A percentile compares a stretch with the other conserved stretches of the same genome.
Evolutionary conservation across 2,113 vertebrate species (phyloP).

Genomic region (Ondatra zibethicus): DNA sequence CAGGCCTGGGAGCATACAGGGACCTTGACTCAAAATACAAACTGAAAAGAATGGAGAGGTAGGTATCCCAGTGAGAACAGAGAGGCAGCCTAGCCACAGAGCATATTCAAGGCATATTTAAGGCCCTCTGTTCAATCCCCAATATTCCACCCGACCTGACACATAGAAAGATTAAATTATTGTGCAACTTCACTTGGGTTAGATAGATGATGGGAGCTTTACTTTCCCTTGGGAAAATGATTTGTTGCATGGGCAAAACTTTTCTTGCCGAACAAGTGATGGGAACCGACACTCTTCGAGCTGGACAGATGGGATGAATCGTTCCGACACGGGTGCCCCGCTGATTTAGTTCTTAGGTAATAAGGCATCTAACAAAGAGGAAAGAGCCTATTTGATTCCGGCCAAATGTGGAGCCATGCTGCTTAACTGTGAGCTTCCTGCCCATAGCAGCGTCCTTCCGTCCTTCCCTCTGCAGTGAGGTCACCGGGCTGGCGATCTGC

Average conservation of each 20-base stretch:
- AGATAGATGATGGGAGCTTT: slow-evolving; percentile 6
- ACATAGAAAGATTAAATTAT: slow-evolving; percentile 24
- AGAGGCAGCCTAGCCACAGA: background rate
- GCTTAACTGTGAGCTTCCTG: slow-evolving; percentile 51
- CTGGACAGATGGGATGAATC: slow-evolving; percentile 46
- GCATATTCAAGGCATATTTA: background rate
- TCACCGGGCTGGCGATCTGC: background rate
- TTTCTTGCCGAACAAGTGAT: slow-evolving; percentile 49
- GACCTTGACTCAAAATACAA: background rate
- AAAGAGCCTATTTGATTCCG: slow-evolving; percentile 65
- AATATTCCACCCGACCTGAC: background rate
- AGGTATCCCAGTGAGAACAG: background rate
- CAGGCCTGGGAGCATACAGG: background rate
- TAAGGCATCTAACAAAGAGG: slow-evolving; percentile 59
- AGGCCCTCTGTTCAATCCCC: background rate
- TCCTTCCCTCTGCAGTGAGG: slow-evolving; percentile 10
- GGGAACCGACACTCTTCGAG: slow-evolving; percentile 46
- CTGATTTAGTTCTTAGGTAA: slow-evolving; percentile 46
- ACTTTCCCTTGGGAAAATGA: slow-evolving; percentile 52
- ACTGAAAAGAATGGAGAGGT: background rate
- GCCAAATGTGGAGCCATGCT: slow-evolving; percentile 48
- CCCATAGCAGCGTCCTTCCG: background rate
- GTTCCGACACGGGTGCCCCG: slow-evolving; percentile 1
- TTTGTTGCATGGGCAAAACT: background rate
- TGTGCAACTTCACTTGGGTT: background rate